phyloP scores from a whole-genome alignment of 92 coral and sea anemone species.

The Palythoa caribaeorum region DNA sequence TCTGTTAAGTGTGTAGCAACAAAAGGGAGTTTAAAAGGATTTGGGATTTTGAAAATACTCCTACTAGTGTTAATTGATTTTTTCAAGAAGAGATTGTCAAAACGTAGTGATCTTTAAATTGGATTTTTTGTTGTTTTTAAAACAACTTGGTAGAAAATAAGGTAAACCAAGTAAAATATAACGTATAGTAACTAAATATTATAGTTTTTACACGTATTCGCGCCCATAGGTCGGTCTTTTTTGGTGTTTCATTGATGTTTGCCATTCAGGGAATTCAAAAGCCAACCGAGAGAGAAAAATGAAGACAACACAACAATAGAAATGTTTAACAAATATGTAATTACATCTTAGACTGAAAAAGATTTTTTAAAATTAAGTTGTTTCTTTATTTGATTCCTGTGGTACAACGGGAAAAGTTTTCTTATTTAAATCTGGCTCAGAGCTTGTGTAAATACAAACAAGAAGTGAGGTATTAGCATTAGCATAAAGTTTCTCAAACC shows the following conservation, averaged over 20 bases:
- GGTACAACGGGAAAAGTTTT: constrained; percentile 39
- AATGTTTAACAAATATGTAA: constrained; percentile 89
- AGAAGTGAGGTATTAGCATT: not conserved
- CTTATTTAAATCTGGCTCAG: constrained; percentile 26
- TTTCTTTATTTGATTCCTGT: constrained; percentile 37
- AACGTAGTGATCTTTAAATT: constrained; percentile 29
- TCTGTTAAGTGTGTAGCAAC: constrained; percentile 34
- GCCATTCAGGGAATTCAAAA: constrained; percentile 25
- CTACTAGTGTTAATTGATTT: constrained; percentile 47
- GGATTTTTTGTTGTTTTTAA: constrained; percentile 22
- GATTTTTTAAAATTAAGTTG: not conserved
- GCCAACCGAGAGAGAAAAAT: constrained; percentile 33
- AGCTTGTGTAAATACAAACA: constrained; percentile 21
- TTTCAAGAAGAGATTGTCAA: constrained; percentile 53
- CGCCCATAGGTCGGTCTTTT: constrained; percentile 2
- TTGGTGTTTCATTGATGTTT: not conserved
- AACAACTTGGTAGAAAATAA: not conserved
- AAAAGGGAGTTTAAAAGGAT: not conserved
- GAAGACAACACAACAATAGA: constrained; percentile 38
- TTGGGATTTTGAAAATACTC: not conserved
- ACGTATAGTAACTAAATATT: constrained; percentile 21
- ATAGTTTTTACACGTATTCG: not conserved
- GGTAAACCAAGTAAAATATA: not conserved
- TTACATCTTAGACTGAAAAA: constrained; percentile 43
- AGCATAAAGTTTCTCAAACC: not conserved